Evolutionary conservation across 2,113 vertebrate species (phyloP).

Genomic region (Varanus salvator): DNA sequence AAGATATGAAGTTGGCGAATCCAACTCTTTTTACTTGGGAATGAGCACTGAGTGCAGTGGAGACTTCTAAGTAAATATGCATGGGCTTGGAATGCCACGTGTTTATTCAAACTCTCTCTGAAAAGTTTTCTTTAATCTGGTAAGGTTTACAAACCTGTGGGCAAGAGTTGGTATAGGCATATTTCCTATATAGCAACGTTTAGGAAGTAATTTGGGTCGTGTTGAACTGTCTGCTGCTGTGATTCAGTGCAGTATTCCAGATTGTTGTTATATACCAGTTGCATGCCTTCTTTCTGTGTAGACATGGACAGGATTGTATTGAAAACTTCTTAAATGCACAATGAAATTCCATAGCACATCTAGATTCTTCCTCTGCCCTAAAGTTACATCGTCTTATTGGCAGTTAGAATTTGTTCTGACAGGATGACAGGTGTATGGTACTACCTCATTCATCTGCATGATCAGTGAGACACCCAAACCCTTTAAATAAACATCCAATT

Average conservation of each 20-base stretch:
- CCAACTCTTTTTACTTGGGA: neutral
- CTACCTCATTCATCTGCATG: neutral
- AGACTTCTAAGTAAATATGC: neutral
- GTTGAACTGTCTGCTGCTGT: neutral
- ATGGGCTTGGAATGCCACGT: neutral
- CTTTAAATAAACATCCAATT: neutral
- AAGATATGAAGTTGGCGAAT: rapidly evolving
- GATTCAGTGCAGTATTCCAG: conserved; percentile 1
- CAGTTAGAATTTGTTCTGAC: neutral
- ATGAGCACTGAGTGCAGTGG: neutral
- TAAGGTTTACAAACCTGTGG: rapidly evolving
- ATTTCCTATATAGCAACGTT: neutral
- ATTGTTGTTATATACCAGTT: neutral
- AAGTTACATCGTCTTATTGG: neutral
- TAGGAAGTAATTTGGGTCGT: rapidly evolving
- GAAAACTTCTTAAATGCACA: neutral
- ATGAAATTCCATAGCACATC: neutral
- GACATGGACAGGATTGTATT: neutral
- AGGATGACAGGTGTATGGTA: neutral
- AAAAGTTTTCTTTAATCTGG: neutral
- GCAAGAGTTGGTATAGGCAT: neutral
- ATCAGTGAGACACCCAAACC: neutral
- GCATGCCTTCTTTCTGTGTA: too few relatives aligned
- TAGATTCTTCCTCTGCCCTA: neutral
- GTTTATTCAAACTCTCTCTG: neutral